Evolutionary conservation across 2,888 invertebrate genomes (phyloP).

Genomic region (Chrysolina haemoptera): DNA sequence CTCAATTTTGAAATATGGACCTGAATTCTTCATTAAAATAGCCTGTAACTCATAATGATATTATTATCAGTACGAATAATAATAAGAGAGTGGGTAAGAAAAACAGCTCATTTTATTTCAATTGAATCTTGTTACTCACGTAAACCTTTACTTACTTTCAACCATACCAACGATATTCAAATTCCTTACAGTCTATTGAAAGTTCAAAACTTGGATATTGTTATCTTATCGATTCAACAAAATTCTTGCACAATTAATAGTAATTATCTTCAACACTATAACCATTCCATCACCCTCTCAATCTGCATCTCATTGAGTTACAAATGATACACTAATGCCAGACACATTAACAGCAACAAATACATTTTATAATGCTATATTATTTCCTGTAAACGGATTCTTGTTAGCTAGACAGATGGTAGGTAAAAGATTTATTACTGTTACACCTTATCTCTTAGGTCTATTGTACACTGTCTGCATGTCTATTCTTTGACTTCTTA

Average conservation of each 20-base stretch:
- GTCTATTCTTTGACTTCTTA: slow-evolving; percentile 31
- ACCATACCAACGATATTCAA: no score
- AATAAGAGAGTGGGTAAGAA: no score
- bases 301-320: slow-evolving; percentile 8
- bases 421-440: slow-evolving; percentile 46
- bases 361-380: slow-evolving; percentile 41
- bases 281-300: background rate
- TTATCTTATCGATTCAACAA: background rate
- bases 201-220: background rate
- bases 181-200: no score
- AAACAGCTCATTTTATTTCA: no score
- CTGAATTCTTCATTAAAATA: no score
- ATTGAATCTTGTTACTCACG: no score
- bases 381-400: slow-evolving; percentile 39
- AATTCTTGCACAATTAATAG: background rate
- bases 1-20: no score
- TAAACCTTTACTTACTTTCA: no score
- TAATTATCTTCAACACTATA: background rate
- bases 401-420: slow-evolving; percentile 48
- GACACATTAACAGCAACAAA: slow-evolving; percentile 34
- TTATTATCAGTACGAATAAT: no score
- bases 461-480: slow-evolving; percentile 36
- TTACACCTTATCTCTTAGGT: slow-evolving; percentile 41
- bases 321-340: slow-evolving; percentile 24
- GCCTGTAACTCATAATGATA: no score